Evolutionary conservation across 2,113 vertebrate genomes (phyloP), one percentile per base, ranked within the genome.

Genomic region (Caloenas nicobarica): DNA sequence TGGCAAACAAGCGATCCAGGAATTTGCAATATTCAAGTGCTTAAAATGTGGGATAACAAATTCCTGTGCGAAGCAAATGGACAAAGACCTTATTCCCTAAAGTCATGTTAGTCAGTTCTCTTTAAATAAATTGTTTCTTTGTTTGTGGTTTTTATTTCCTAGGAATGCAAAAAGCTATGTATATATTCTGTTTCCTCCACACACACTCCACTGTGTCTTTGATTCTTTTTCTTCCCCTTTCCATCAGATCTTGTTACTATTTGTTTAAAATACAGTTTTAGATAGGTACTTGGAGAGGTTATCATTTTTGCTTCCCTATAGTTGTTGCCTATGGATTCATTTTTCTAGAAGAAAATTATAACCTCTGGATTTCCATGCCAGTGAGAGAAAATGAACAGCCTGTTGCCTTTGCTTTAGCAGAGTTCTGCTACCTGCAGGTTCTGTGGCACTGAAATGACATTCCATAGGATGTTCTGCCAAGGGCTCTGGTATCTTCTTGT

Each of bases 351-450:
- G 71, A 80, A 86, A 92, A 78, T 77, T 5, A 36, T 58, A 81
- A 78, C 72, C 29, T 90, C 71, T 91, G 82, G 68, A 88, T 77
- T 88, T 93, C 10, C 62, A 84, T 93, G 68, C n/a, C 57, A 71
- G 34, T 58, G 34, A 78, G n/a, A 69, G 31, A 70, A 84, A 86
- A 74, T 33, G 46, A 95, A 34, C 56, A 78, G 56, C 34, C 51
- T 91, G 91, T 92, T 21, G 0, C 64, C 60, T 69, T 71, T 62
- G 50, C 51, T 92, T 93, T 81, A 90, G 71, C 54, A 90, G 36
- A 85, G 50, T 69, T 91, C 40, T 93, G 68, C 76, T 81, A 94
- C 60, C 76, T 91, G 78, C 85, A 85, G 90, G 38, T 87, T 91
- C 50, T 85, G 33, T 85, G 66, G 8, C 66, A 38, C 56, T 88